Evolutionary conservation across 2,888 invertebrate species (phyloP).

Genomic region (Epirrita christyi): DNA sequence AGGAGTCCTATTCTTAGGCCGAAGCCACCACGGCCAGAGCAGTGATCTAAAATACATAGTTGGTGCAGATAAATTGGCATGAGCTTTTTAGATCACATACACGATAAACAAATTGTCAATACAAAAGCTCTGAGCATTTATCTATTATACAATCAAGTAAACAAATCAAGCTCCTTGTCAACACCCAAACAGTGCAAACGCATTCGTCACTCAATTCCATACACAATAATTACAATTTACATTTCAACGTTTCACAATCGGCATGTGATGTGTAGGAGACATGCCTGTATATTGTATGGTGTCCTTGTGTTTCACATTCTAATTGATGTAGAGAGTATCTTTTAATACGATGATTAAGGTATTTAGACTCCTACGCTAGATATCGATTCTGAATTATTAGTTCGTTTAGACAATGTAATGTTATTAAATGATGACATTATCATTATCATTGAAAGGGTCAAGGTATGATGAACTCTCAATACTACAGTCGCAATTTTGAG

Average conservation of each 20-base stretch:
- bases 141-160: neutral
- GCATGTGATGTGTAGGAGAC: constrained; percentile 70
- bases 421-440: too few species aligned
- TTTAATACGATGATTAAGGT: constrained; percentile 29
- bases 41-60: too few species aligned
- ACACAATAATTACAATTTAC: constrained; percentile 58
- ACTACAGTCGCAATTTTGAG: too few species aligned
- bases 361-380: constrained; percentile 25
- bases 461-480: too few species aligned
- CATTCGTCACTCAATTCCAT: constrained; percentile 47
- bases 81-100: too few species aligned
- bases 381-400: constrained; percentile 14
- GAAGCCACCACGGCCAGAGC: too few species aligned
- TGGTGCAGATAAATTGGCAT: too few species aligned
- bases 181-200: constrained; percentile 36
- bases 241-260: constrained; percentile 57
- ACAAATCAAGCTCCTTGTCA: constrained; percentile 27
- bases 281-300: constrained; percentile 4
- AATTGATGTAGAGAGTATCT: constrained; percentile 41
- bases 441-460: constrained; percentile 2
- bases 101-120: too few species aligned
- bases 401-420: constrained; percentile 11
- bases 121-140: neutral
- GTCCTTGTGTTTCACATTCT: constrained; percentile 45
- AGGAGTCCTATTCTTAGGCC: too few species aligned